Conservation (phyloP, 2,113 vertebrate genomes). For the Pleuronectes platessa region DNA sequence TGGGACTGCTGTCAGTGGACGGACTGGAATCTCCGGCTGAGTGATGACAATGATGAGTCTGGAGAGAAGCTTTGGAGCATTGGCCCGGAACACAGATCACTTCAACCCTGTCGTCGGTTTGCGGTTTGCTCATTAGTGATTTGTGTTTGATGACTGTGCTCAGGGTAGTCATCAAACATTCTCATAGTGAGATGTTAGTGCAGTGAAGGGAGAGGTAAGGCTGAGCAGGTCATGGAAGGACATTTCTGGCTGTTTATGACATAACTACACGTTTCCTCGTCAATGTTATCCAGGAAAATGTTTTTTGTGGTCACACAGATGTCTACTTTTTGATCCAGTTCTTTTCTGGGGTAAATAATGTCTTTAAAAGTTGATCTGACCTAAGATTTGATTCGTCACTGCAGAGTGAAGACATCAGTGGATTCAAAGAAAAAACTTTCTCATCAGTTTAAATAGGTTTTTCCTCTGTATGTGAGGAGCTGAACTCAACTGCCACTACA, state of each 20-base stretch:
- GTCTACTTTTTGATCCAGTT: background rate
- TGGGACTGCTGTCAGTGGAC: slow-evolving; percentile 9
- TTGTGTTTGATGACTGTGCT: slow-evolving; percentile 6
- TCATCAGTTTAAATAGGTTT: too few species aligned
- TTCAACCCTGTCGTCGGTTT: background rate
- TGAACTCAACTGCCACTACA: background rate
- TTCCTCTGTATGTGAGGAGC: too few species aligned
- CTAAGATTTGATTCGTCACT: too few species aligned
- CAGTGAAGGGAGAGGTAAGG: background rate
- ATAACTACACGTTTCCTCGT: background rate
- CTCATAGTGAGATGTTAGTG: background rate
- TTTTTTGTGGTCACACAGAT: background rate
- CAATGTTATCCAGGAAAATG: background rate
- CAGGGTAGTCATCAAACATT: background rate
- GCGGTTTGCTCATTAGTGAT: background rate
- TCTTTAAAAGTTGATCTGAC: too few species aligned
- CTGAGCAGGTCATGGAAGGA: background rate
- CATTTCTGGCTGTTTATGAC: background rate
- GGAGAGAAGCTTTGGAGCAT: background rate
- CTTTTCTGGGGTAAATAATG: too few species aligned
- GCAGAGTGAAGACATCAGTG: too few species aligned
- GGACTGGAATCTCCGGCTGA: slow-evolving; percentile 6
- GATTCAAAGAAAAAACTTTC: too few species aligned
- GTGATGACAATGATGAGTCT: background rate
- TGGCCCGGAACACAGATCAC: background rate